Evolutionary conservation across 2,797 vertebrate species (phyloP), one percentile per base, ranked within the genome.

Genomic region (Staurois parvus): DNA sequence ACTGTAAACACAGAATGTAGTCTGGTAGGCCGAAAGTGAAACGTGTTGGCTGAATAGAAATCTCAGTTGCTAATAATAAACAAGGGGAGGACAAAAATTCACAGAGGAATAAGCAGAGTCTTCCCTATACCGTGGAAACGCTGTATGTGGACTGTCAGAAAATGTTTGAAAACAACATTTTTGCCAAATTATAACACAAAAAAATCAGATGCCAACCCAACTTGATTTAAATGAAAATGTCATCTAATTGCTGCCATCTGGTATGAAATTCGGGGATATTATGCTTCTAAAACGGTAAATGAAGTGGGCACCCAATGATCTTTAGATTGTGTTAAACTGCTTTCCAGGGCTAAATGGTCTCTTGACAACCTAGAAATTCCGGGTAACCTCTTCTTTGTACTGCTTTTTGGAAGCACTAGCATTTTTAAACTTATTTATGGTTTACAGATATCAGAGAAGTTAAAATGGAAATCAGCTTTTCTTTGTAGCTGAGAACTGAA

Each of bases 1-100:
- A 42, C 45, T 56, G 59, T 83, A 59, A 75, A 87, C 59, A 32
- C 68, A 79, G 80, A 83, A 86, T 83, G 85, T 74, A 67, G 59
- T 69, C 12, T 56, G 52, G n/a, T 74, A 76, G 70, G 37, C 74
- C 78, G 75, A 66, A 52, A 37, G 59, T 52, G 40, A 83, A 68
- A 85, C 28, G 8, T 21, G 40, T 81, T 72, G 40, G 52, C 26
- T 79, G 29, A 34, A 28, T 62, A 32, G 62, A 66, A 42, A 62
- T 26, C 52, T 40, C 21, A 68, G 24, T 66, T 59, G 13, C 13
- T 48, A 62, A 4, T 29, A 62, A 11, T 67, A 26, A 62, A 28
- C 26, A 4, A 68, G 30, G 66, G 34, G 69, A 66, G 52, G 24
- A 68, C 34, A 76, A 29, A 29, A 85, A 48, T 28, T 40, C 5